Evolutionary conservation across 2,888 invertebrate species (phyloP).

Genomic region (Phania funesta): DNA sequence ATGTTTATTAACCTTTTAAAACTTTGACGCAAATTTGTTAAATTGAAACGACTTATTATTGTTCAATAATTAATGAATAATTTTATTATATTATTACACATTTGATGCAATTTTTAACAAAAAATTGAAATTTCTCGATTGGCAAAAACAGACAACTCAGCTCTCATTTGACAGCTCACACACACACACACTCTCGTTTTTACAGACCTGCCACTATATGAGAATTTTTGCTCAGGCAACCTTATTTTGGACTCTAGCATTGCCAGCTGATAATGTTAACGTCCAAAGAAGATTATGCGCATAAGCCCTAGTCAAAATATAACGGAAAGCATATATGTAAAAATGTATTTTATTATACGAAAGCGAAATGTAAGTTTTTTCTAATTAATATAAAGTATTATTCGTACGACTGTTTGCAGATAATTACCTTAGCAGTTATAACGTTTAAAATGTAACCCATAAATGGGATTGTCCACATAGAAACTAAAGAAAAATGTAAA

Average conservation of each 20-base stretch:
- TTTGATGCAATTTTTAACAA: constrained; percentile 28
- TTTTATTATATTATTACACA: constrained; percentile 18
- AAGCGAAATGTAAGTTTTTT: no score
- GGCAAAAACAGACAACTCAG: constrained; percentile 65
- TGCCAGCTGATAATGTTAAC: background rate
- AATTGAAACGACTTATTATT: background rate
- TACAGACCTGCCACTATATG: background rate
- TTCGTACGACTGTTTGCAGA: no score
- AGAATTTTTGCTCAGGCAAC: background rate
- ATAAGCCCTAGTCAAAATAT: no score
- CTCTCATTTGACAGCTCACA: constrained; percentile 64
- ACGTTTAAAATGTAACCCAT: no score
- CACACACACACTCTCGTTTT: constrained; percentile 28
- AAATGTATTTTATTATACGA: no score
- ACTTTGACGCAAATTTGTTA: background rate
- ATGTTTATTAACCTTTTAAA: background rate
- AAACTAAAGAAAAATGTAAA: no score
- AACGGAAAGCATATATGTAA: no score
- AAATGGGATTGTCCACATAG: no score
- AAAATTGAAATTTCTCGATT: constrained; percentile 43
- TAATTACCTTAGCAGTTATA: no score
- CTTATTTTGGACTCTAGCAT: background rate
- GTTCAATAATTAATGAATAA: constrained; percentile 20
- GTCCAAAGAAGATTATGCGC: background rate
- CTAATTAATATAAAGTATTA: no score